phyloP scores from a whole-genome alignment of 2,113 vertebrate species.

The Neotragus pygmaeus region DNA sequence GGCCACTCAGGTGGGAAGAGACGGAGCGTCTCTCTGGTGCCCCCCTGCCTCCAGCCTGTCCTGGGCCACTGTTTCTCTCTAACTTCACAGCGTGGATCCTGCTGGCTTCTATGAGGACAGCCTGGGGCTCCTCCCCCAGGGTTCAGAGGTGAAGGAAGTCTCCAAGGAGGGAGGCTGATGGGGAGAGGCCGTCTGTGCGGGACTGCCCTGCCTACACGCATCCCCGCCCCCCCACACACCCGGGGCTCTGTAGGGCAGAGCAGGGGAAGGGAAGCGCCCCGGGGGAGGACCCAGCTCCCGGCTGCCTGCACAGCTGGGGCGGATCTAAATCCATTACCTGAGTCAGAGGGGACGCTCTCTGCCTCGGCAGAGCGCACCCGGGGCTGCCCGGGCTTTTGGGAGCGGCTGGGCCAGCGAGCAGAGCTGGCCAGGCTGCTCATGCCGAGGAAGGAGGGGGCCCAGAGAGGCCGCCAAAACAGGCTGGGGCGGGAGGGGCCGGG shows the following conservation, averaged over 20 bases:
- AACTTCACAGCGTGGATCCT: not conserved
- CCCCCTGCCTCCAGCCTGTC: not conserved
- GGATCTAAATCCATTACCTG: not conserved
- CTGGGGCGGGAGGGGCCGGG: constrained; percentile 71
- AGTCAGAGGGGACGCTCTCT: not conserved
- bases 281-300: not conserved
- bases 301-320: not conserved
- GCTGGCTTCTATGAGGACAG: not conserved
- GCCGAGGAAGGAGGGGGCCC: constrained; percentile 57
- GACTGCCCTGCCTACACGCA: not conserved
- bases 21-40: not conserved
- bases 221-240: not conserved
- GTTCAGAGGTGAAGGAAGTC: not conserved
- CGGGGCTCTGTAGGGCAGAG: not conserved
- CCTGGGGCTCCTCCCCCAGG: not conserved
- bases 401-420: not conserved
- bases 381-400: constrained; percentile 10
- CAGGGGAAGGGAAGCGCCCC: not conserved
- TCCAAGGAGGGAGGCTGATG: not conserved
- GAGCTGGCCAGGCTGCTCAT: constrained; percentile 30
- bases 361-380: not conserved
- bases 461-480: constrained; percentile 15
- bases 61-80: not conserved
- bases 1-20: not conserved
- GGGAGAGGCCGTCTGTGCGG: not conserved